phyloP scores from a whole-genome alignment of 2,888 invertebrate species.

The Periphyllus acericola region DNA sequence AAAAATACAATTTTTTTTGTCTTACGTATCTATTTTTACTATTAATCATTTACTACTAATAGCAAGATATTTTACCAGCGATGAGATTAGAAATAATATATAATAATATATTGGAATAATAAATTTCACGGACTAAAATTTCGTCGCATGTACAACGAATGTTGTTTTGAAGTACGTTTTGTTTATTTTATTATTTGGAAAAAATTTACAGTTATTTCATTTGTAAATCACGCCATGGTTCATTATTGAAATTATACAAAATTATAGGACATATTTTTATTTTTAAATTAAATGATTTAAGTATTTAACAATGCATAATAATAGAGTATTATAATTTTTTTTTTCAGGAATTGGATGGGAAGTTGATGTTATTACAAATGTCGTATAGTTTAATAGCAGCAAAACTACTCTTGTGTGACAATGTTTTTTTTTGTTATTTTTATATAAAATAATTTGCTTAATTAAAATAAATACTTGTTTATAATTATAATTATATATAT shows the following conservation, averaged over 20 bases:
- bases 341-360: constrained; percentile 60
- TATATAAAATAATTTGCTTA: constrained; percentile 4
- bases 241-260: neutral
- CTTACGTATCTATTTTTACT: no score
- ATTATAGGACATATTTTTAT: neutral
- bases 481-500: neutral
- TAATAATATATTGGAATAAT: no score
- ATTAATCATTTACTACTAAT: no score
- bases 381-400: constrained; percentile 10
- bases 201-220: neutral
- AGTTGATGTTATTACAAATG: constrained; percentile 47
- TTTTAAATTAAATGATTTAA: neutral
- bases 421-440: neutral
- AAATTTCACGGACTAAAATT: no score
- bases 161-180: no score
- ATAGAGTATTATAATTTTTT: neutral
- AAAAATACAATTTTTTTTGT: no score
- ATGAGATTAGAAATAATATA: no score
- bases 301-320: neutral
- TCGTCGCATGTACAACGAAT: no score
- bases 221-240: neutral
- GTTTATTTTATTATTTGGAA: neutral
- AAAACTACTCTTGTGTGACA: constrained; percentile 21
- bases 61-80: no score
- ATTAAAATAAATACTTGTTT: constrained; percentile 38